Base-by-base conservation (phyloP, 2,797 vertebrate genomes). In the Trachurus trachurus region DNA sequence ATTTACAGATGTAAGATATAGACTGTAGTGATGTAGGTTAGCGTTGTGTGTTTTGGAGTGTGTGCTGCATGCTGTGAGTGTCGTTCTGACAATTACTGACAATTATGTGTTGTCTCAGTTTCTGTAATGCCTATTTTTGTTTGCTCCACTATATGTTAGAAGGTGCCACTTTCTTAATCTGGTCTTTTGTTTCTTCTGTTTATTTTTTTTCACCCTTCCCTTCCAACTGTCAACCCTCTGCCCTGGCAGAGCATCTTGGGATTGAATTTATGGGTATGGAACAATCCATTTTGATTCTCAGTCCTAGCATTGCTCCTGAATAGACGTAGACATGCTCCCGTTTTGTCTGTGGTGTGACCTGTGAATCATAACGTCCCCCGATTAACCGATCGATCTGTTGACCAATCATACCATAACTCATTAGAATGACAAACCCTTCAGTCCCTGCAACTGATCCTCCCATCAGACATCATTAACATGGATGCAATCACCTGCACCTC, bases 191-290 rank as follows among this genome's bases (percentile, higher is more conserved):
- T 37, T 91, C 71, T 87, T 85, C 87, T 42, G 92, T 73, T 77
- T 88, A 78, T 91, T 81, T 80, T 87, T 71, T 82, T 26, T 26
- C 26, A 26, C 26, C 26, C 81, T 84, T 70, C 85, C 9, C 81
- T 89, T 94, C 93, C 94, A 90, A 88, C 93, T 96, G 83, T 94
- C 92, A 90, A 90, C 94, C 95, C 95, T 97, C 96, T 96, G 95
- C 96, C 94, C 95, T 96, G 95, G 96, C 97, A 99, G 98, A 98
- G 96, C 98, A 98, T 96, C 97, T 99, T 96, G 97, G 98, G 97
- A 98, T 99, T 98, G 98, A 99, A 96, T 98, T 98, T 96, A 98
- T 99, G 97, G 98, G 98, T 99, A 99, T 94, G 98, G 94, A 98
- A 96, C 93, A 86, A 96, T 93, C 94, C 92, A 91, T 96, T 96